phyloP scores from a whole-genome alignment of 1,140 invertebrate species.

The Antheraea mylitta region DNA sequence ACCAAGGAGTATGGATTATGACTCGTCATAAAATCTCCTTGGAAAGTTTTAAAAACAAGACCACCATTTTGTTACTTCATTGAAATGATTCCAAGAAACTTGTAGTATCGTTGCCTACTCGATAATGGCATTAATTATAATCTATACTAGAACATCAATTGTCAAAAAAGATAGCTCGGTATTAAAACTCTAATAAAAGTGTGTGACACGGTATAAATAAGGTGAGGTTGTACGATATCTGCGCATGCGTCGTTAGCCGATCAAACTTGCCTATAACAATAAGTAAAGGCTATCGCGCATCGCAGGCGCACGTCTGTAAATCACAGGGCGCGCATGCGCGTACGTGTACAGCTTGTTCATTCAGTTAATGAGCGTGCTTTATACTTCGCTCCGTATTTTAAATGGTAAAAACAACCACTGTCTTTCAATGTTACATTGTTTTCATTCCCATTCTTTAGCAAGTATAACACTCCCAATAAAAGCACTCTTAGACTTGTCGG shows the following conservation, averaged over 20 bases:
- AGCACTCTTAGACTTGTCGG: no score
- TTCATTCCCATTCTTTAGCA: no score
- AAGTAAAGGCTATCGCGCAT: conserved; percentile 65
- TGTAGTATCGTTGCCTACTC: no score
- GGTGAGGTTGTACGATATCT: conserved; percentile 25
- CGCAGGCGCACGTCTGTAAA: conserved; percentile 49
- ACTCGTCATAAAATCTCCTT: no score
- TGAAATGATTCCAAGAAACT: no score
- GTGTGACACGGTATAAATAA: conserved; percentile 60
- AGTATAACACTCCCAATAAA: no score
- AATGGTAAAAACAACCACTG: neutral
- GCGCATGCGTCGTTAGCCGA: conserved; percentile 47
- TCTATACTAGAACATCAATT: no score
- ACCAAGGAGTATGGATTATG: no score
- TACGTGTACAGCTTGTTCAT: conserved; percentile 19
- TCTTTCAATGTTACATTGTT: neutral
- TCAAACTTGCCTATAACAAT: conserved; percentile 54
- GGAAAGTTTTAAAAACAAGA: no score
- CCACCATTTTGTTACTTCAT: no score
- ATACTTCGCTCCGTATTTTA: neutral
- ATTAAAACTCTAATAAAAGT: conserved; percentile 68
- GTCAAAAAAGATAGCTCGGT: no score
- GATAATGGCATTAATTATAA: no score
- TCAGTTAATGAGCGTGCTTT: conserved; percentile 9
- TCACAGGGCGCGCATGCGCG: conserved; percentile 39